Percentiles rank a stretch among this genome's conserved stretches.
Conservation (phyloP, 2,888 invertebrate species). For the Crossocerus cetratus region DNA sequence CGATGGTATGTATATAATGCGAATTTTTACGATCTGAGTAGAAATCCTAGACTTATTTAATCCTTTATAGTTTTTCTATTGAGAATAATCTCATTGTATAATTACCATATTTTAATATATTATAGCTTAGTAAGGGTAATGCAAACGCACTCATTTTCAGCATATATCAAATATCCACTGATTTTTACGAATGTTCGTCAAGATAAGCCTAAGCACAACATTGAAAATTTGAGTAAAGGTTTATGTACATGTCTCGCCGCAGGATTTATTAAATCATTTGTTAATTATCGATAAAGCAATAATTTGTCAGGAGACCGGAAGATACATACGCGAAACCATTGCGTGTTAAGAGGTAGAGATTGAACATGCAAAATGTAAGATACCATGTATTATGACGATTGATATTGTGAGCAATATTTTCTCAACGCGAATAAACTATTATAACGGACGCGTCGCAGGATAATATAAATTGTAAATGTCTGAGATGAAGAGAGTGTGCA, state of each 20-base stretch:
- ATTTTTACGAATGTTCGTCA: conserved; percentile 35
- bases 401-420: conserved; percentile 52
- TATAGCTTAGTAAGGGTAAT: conserved; percentile 26
- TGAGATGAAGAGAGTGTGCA: conserved; percentile 18
- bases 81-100: conserved; percentile 34
- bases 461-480: conserved; percentile 20
- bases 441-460: conserved; percentile 24
- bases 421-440: conserved; percentile 40
- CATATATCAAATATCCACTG: conserved; percentile 24
- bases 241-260: conserved; percentile 31
- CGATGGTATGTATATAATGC: conserved; percentile 63
- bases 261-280: conserved; percentile 42
- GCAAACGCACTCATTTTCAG: conserved; percentile 32
- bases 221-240: conserved; percentile 47
- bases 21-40: conserved; percentile 64
- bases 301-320: conserved; percentile 48
- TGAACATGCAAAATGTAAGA: conserved; percentile 28
- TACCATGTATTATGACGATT: conserved; percentile 34
- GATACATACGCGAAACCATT: conserved; percentile 36
- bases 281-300: conserved; percentile 52
- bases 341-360: conserved; percentile 25
- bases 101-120: conserved; percentile 50
- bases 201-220: conserved; percentile 54
- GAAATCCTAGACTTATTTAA: conserved; percentile 57
- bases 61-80: conserved; percentile 49